phyloP scores from a whole-genome alignment of 2,888 invertebrate species.

The Rhamnusium bicolor region DNA sequence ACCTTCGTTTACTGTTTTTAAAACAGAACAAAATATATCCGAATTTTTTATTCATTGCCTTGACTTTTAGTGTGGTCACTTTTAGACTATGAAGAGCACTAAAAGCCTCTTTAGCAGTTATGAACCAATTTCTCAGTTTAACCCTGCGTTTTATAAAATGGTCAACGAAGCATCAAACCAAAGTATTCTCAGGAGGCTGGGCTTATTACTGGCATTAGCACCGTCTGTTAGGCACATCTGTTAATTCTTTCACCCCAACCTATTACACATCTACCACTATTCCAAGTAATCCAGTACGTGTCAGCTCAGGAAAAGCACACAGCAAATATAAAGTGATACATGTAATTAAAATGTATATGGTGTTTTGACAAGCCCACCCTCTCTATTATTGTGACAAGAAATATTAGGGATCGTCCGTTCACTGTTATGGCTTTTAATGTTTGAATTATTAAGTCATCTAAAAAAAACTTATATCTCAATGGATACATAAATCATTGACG shows the following conservation, averaged over 20 bases:
- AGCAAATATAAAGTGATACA: conserved; percentile 64
- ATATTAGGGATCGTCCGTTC: conserved; percentile 48
- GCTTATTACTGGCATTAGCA: conserved; percentile 69
- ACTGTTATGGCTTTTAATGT: conserved; percentile 47
- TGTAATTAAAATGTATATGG: conserved; percentile 69
- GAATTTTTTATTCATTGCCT: too few species aligned
- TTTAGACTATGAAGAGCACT: too few species aligned
- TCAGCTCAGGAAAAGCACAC: conserved; percentile 37
- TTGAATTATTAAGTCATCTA: conserved; percentile 55
- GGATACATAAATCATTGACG: conserved; percentile 14
- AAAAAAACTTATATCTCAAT: conserved; percentile 28
- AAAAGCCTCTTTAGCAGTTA: background rate
- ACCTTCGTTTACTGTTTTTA: too few species aligned
- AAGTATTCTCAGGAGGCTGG: conserved; percentile 61
- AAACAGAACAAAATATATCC: too few species aligned
- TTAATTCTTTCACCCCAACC: conserved; percentile 71
- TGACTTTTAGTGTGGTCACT: too few species aligned
- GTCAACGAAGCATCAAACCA: conserved; percentile 67
- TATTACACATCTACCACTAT: conserved; percentile 59
- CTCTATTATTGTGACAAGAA: conserved; percentile 50
- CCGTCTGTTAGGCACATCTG: conserved; percentile 72
- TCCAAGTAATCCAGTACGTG: conserved; percentile 49
- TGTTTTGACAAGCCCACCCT: conserved; percentile 67
- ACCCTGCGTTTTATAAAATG: conserved; percentile 55
- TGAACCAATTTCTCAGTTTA: conserved; percentile 33